A percentile compares a stretch with the other conserved stretches of the same genome.
phyloP scores from a whole-genome alignment of 2,888 invertebrate species.

The Nasonovia ribisnigri region DNA sequence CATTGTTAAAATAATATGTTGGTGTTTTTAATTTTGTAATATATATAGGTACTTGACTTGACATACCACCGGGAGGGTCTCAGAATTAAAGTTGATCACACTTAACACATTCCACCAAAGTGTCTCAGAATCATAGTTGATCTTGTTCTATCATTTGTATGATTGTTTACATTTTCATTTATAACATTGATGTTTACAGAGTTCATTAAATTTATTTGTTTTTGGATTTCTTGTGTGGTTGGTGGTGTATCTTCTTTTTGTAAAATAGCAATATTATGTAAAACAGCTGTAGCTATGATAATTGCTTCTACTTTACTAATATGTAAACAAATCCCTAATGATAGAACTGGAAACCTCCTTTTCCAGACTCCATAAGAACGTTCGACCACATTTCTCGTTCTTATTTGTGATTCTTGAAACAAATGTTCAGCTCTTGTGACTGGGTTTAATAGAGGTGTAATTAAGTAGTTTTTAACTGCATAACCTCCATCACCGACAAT shows the following conservation, averaged over 20 bases:
- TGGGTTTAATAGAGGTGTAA: slow-evolving; percentile 68
- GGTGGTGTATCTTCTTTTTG: neutral
- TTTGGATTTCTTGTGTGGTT: slow-evolving; percentile 9
- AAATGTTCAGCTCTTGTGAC: slow-evolving; percentile 67
- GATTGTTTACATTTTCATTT: neutral
- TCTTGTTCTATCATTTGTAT: slow-evolving; percentile 11
- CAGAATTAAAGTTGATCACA: too few relatives aligned
- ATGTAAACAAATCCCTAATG: slow-evolving; percentile 65
- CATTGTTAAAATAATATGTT: too few relatives aligned
- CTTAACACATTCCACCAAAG: slow-evolving; percentile 8
- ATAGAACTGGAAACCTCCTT: slow-evolving; percentile 61
- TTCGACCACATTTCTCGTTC: slow-evolving; percentile 69
- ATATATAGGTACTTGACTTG: too few relatives aligned
- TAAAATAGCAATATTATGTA: slow-evolving; percentile 66
- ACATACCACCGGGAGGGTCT: too few relatives aligned
- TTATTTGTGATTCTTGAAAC: slow-evolving; percentile 69
- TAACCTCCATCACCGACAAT: slow-evolving; percentile 70
- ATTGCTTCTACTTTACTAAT: slow-evolving; percentile 61
- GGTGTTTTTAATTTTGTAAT: too few relatives aligned
- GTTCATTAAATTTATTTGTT: neutral
- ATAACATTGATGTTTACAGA: neutral
- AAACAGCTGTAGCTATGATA: slow-evolving; percentile 66
- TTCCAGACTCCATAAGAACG: slow-evolving; percentile 68
- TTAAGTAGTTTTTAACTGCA: slow-evolving; percentile 67
- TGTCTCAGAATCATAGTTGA: neutral